phyloP scores from a whole-genome alignment of 2,797 vertebrate species.

The Orestias chungarensis region DNA sequence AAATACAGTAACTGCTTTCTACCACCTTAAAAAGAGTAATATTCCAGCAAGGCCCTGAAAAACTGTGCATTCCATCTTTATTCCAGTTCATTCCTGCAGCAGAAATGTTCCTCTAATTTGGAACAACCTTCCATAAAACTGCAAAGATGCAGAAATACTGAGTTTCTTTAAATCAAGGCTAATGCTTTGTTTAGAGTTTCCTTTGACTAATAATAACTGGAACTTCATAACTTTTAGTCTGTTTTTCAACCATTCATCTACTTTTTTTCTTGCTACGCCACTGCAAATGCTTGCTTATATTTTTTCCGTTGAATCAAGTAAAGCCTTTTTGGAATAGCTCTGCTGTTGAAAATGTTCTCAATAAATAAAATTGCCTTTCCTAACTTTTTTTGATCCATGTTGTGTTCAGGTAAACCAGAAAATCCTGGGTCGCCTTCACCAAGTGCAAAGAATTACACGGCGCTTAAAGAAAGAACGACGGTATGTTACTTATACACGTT shows the following conservation, averaged over 20 bases:
- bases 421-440: slow-evolving; percentile 88
- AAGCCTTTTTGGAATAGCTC: background rate
- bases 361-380: background rate
- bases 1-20: background rate
- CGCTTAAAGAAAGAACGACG: slow-evolving; percentile 89
- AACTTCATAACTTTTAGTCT: background rate
- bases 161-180: background rate
- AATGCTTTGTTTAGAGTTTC: background rate
- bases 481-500: slow-evolving; percentile 57
- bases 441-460: slow-evolving; percentile 88
- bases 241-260: background rate
- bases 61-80: background rate
- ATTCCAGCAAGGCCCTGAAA: background rate
- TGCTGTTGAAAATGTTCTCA: background rate
- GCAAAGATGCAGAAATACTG: background rate
- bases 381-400: background rate
- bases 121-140: background rate
- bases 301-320: background rate
- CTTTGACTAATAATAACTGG: background rate
- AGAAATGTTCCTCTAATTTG: background rate
- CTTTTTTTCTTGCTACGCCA: background rate
- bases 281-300: background rate
- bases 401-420: slow-evolving; percentile 86
- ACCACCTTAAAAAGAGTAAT: background rate
- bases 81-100: background rate